Evolutionary conservation across 1,140 invertebrate genomes (phyloP).

Genomic region (Drosophila hydei): DNA sequence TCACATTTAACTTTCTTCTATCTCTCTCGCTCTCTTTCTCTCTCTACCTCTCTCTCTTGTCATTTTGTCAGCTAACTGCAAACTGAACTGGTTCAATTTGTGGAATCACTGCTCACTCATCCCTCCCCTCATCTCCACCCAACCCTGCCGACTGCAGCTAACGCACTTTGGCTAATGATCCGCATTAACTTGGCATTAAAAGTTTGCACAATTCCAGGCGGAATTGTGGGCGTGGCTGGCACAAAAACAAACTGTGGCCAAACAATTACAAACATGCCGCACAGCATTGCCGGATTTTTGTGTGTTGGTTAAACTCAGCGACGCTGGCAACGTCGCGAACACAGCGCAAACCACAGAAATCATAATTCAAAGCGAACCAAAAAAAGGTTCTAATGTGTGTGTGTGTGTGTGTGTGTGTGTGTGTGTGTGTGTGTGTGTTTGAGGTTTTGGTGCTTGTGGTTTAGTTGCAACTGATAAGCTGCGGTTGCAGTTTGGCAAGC

Average conservation of each 20-base stretch:
- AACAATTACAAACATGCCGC: constrained; percentile 9
- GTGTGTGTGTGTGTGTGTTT: constrained; percentile 5
- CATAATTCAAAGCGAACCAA: constrained; percentile 52
- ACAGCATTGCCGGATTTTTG: constrained; percentile 11
- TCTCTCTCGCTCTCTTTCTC: neutral
- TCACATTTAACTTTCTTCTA: constrained; percentile 21
- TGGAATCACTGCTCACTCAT: neutral
- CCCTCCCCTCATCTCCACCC: neutral
- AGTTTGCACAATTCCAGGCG: constrained; percentile 5
- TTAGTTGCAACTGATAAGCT: constrained; percentile 27
- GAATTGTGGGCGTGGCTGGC: neutral
- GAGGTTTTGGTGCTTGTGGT: constrained; percentile 22
- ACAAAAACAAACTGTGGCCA: neutral
- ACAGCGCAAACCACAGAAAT: constrained; percentile 20
- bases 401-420: constrained; percentile 5
- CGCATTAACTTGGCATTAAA: constrained; percentile 50
- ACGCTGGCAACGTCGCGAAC: constrained; percentile 6
- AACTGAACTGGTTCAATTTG: constrained; percentile 17
- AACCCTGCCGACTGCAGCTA: neutral
- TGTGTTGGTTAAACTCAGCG: no score
- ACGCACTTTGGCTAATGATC: constrained; percentile 50
- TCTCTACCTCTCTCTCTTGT: neutral
- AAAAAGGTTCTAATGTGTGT: constrained; percentile 23
- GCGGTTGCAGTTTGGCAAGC: constrained; percentile 30
- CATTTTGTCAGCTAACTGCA: constrained; percentile 19